Percentiles rank a stretch among this genome's conserved stretches.
Conservation (phyloP, 1,140 invertebrate genomes). For the Bathynomus jamesi region DNA sequence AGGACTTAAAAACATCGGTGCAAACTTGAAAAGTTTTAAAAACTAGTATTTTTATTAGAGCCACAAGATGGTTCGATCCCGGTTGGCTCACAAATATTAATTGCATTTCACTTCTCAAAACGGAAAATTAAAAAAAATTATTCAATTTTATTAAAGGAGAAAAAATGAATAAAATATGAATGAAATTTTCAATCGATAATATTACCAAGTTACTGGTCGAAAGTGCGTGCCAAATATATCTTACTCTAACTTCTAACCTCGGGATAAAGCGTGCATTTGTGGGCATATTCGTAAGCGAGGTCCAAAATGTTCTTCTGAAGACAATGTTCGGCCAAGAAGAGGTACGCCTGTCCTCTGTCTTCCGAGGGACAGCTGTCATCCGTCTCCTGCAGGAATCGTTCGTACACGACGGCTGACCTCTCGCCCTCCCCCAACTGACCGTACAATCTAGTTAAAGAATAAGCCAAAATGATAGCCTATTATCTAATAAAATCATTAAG, state of each 20-base stretch:
- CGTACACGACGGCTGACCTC: constrained; percentile 82
- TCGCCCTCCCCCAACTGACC: constrained; percentile 76
- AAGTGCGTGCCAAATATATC: too few species aligned
- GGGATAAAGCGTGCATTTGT: constrained; percentile 79
- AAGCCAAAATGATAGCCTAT: background rate
- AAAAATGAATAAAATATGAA: background rate
- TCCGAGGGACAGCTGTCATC: constrained; percentile 47
- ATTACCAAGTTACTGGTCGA: background rate
- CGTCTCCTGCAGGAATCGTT: constrained; percentile 72
- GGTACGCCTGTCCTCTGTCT: constrained; percentile 74
- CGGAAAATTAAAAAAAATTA: too few species aligned
- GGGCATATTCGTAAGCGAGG: constrained; percentile 79
- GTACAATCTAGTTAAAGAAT: constrained; percentile 57
- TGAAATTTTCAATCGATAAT: background rate
- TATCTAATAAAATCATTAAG: background rate
- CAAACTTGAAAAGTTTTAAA: too few species aligned
- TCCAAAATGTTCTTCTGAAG: constrained; percentile 68
- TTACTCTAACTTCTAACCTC: constrained; percentile 50
- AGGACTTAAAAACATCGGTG: too few species aligned
- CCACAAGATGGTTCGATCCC: too few species aligned
- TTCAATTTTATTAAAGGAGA: background rate
- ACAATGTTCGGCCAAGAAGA: constrained; percentile 85
- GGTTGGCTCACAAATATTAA: background rate
- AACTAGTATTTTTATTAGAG: too few species aligned
- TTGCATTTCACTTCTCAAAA: background rate